Percentiles rank a stretch among this genome's conserved stretches.
phyloP scores from a whole-genome alignment of 2,888 invertebrate species.

The Phrixothrix hirtus region DNA sequence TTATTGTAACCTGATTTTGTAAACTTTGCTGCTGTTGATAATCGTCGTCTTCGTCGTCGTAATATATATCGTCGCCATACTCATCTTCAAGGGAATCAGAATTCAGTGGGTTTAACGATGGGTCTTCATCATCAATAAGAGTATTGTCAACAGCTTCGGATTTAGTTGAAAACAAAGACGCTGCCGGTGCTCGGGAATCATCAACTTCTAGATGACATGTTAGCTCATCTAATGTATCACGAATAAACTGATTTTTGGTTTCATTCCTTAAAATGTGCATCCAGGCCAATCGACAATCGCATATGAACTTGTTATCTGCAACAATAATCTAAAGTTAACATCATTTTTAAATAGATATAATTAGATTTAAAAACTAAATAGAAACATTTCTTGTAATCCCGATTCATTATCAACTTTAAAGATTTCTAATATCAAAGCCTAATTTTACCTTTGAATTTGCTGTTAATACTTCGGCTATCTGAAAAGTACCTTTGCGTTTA shows the following conservation, averaged over 20 bases:
- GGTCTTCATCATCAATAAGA: slow-evolving; percentile 33
- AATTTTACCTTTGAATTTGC: no score
- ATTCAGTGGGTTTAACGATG: slow-evolving; percentile 14
- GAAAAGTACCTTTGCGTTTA: no score
- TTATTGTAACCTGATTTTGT: slow-evolving; percentile 34
- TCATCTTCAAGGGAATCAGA: slow-evolving; percentile 31
- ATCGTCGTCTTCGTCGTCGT: slow-evolving; percentile 39
- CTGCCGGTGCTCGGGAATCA: slow-evolving; percentile 8
- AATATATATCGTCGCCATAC: slow-evolving; percentile 34
- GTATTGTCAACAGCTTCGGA: slow-evolving; percentile 30
- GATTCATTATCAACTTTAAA: no score
- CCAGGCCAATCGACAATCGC: slow-evolving; percentile 84
- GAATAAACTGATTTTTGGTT: slow-evolving; percentile 71
- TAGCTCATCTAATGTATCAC: slow-evolving; percentile 69
- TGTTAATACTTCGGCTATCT: no score
- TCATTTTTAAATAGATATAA: no score
- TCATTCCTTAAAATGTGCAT: slow-evolving; percentile 74
- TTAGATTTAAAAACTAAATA: no score
- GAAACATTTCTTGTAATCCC: no score
- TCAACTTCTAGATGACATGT: slow-evolving; percentile 67
- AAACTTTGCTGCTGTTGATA: slow-evolving; percentile 43
- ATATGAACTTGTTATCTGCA: slow-evolving; percentile 81
- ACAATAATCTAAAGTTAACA: slow-evolving; percentile 43
- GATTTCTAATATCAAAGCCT: no score
- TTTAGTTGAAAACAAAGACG: slow-evolving; percentile 20